A percentile compares a stretch with the other conserved stretches of the same genome.
These are phyloP conservation scores for Drosophila malerkotliana DNA, from an alignment of 1,140 invertebrate genomes.

Conservation along the genomic window DNA sequence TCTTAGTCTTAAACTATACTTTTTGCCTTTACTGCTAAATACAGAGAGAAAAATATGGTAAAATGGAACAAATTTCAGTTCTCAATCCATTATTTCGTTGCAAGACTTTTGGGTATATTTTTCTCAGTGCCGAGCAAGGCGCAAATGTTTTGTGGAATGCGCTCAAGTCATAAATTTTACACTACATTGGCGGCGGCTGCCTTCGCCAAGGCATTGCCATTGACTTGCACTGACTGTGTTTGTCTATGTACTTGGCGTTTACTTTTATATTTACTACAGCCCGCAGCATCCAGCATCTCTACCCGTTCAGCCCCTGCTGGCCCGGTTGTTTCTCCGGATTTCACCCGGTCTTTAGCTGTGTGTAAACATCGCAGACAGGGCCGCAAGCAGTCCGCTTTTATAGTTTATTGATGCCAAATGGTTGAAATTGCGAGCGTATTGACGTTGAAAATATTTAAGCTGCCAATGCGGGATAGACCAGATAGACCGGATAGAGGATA, in stretches of 20 bases:
- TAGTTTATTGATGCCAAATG: conserved; percentile 81
- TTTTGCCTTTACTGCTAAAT: conserved; percentile 35
- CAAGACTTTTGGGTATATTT: neutral
- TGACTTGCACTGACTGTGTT: conserved; percentile 76
- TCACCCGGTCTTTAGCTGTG: conserved; percentile 12
- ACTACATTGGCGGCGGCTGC: conserved; percentile 54
- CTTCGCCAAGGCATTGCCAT: conserved; percentile 48
- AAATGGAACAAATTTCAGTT: no score
- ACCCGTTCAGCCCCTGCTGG: neutral
- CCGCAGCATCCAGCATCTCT: conserved; percentile 20
- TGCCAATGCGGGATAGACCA: conserved; percentile 31
- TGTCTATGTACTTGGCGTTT: conserved; percentile 72
- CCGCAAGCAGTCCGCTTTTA: conserved; percentile 76
- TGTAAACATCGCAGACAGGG: conserved; percentile 61
- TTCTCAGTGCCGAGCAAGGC: conserved; percentile 37
- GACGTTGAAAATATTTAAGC: conserved; percentile 77
- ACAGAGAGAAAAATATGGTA: neutral
- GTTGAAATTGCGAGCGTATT: conserved; percentile 70
- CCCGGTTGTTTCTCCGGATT: neutral
- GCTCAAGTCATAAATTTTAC: conserved; percentile 80
- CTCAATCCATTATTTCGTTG: no score
- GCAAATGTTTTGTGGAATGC: conserved; percentile 80
- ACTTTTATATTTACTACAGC: conserved; percentile 71
- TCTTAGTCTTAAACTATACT: conserved; percentile 15
- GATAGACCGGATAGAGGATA: conserved; percentile 16